Conservation (phyloP, 2,113 vertebrate genomes). For the Psettodes erumei region DNA sequence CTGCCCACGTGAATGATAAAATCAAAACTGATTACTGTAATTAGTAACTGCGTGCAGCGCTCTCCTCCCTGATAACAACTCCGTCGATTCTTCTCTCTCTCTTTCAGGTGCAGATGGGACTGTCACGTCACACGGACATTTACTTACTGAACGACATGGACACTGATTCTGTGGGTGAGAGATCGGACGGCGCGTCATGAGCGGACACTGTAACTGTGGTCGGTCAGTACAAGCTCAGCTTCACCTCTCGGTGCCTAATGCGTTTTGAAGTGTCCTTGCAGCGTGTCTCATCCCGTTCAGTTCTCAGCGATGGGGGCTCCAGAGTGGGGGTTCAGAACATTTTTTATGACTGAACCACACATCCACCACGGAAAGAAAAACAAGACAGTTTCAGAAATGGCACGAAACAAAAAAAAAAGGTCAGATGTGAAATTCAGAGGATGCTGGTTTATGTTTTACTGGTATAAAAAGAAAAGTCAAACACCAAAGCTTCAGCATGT, state of each 20-base stretch:
- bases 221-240: conserved; percentile 39
- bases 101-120: conserved; percentile 80
- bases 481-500: neutral
- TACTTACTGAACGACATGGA: conserved; percentile 88
- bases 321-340: no score
- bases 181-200: conserved; percentile 31
- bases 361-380: neutral
- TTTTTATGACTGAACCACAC: neutral
- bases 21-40: neutral
- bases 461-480: neutral
- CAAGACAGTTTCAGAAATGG: no score
- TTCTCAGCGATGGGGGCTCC: neutral
- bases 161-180: conserved; percentile 46
- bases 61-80: neutral
- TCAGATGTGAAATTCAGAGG: neutral
- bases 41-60: no score
- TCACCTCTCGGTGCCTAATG: conserved; percentile 48
- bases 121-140: conserved; percentile 83
- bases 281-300: neutral
- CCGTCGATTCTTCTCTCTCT: conserved; percentile 18
- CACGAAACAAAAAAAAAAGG: no score
- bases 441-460: neutral
- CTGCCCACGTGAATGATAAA: neutral
- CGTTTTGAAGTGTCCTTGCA: conserved; percentile 55
- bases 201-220: neutral